Conservation (phyloP, 2,888 invertebrate species). For the Sinelater perroti region DNA sequence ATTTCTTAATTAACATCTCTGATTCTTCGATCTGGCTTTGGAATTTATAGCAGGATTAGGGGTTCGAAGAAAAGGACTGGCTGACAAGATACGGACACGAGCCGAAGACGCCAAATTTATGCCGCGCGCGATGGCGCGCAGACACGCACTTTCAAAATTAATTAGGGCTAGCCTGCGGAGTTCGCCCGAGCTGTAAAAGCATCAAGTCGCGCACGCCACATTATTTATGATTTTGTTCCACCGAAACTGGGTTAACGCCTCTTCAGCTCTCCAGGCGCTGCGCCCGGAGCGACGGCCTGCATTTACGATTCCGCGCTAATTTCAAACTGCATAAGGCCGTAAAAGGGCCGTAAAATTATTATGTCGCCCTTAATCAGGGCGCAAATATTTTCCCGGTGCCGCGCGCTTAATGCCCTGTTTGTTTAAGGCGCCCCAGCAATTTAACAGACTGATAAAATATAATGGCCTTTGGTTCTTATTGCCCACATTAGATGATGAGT, state of each 20-base stretch:
- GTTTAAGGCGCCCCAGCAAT: constrained; percentile 25
- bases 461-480: constrained; percentile 21
- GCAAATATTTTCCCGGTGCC: constrained; percentile 23
- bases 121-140: not conserved
- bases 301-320: constrained; percentile 21
- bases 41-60: too few species aligned
- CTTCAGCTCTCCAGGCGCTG: constrained; percentile 8
- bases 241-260: constrained; percentile 16
- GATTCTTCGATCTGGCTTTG: too few species aligned
- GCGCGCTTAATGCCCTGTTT: constrained; percentile 22
- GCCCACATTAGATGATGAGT: too few species aligned
- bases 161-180: constrained; percentile 18
- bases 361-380: constrained; percentile 24
- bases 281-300: not conserved
- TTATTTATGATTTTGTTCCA: constrained; percentile 15
- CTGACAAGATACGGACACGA: too few species aligned
- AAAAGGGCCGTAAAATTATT: constrained; percentile 27
- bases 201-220: constrained; percentile 19
- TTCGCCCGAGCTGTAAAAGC: constrained; percentile 19
- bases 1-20: too few species aligned
- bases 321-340: constrained; percentile 24
- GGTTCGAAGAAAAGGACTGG: too few species aligned
- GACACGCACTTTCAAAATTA: constrained; percentile 25
- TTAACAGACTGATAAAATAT: constrained; percentile 26
- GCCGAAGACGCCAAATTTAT: too few species aligned